Conservation (phyloP, 2,888 invertebrate genomes). For the Lapara coniferarum region DNA sequence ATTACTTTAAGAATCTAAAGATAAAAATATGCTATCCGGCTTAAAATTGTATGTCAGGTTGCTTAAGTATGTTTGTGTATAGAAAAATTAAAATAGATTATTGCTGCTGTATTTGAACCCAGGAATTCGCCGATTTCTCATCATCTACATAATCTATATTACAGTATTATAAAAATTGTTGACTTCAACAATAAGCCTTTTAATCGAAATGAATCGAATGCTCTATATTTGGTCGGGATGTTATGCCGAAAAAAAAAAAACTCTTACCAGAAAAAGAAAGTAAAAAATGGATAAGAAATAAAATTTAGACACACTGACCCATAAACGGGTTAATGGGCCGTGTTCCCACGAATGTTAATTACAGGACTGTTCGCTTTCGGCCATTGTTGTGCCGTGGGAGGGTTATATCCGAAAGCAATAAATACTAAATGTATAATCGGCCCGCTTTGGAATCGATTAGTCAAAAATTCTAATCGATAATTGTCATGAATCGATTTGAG, state of each 20-base stretch:
- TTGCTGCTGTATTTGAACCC: too few relatives aligned
- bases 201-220: not conserved
- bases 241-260: not conserved
- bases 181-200: too few relatives aligned
- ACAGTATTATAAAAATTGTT: too few relatives aligned
- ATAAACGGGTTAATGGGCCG: slow-evolving; percentile 46
- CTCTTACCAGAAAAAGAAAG: not conserved
- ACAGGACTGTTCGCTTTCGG: slow-evolving; percentile 41
- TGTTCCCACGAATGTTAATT: slow-evolving; percentile 57
- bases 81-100: too few relatives aligned
- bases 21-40: too few relatives aligned
- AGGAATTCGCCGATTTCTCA: too few relatives aligned
- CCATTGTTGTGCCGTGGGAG: slow-evolving; percentile 52
- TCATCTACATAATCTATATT: too few relatives aligned
- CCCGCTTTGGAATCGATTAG: slow-evolving; percentile 50
- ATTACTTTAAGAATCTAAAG: not conserved
- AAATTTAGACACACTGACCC: slow-evolving; percentile 35
- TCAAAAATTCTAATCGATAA: slow-evolving; percentile 46
- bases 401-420: slow-evolving; percentile 54
- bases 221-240: not conserved
- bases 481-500: slow-evolving; percentile 28
- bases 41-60: too few relatives aligned
- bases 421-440: slow-evolving; percentile 60
- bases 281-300: slow-evolving; percentile 23
- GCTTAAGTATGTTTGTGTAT: too few relatives aligned